Conservation (phyloP, 1,140 invertebrate species). For the Diprion similis region DNA sequence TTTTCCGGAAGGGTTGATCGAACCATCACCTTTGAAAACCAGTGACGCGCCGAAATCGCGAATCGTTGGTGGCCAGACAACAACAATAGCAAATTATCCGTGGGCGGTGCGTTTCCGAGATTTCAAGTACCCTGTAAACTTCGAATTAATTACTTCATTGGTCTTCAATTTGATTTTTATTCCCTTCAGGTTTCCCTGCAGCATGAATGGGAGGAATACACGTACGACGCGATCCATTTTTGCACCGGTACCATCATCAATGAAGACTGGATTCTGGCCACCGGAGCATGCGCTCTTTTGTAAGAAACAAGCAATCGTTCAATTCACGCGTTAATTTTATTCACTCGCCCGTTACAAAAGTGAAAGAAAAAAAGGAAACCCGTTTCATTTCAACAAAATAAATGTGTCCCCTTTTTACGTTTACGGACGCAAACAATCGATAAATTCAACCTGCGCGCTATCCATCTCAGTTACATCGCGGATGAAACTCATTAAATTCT, state of each 20-base stretch:
- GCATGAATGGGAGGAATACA: conserved; percentile 45
- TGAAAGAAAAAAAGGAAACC: conserved; percentile 1
- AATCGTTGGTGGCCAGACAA: conserved; percentile 64
- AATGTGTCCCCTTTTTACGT: too few species aligned
- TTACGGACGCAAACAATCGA: too few species aligned
- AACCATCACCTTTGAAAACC: background rate
- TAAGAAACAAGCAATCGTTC: conserved; percentile 22
- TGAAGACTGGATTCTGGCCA: conserved; percentile 57
- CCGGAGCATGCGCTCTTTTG: conserved; percentile 45
- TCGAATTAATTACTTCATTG: too few species aligned
- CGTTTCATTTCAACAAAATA: too few species aligned
- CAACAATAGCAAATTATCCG: conserved; percentile 62
- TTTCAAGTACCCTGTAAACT: background rate
- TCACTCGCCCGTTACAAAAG: background rate
- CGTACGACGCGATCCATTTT: conserved; percentile 55
- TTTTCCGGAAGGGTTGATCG: background rate
- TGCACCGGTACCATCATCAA: conserved; percentile 61
- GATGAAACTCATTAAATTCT: too few species aligned
- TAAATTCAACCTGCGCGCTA: too few species aligned
- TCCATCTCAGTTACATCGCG: too few species aligned
- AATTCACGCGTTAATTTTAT: background rate
- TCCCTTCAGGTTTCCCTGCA: conserved; percentile 43
- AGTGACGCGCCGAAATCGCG: conserved; percentile 22
- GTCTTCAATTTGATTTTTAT: too few species aligned
- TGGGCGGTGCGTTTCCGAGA: conserved; percentile 59